Base-by-base conservation (phyloP, 2,888 invertebrate species). In the Clivina fossor region DNA sequence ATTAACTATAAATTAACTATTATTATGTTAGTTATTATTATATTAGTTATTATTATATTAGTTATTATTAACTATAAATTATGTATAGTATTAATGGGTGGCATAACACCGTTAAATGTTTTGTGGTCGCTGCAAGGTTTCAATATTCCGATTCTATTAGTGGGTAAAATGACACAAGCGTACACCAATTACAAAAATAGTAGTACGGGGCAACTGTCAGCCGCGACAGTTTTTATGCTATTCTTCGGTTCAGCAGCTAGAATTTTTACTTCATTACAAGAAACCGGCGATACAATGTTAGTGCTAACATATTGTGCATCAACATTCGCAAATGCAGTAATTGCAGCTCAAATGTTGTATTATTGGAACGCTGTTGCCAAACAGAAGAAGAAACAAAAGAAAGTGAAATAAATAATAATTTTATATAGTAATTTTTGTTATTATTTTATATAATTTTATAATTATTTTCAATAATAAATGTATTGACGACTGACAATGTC, bases 221-320 rank as follows among this genome's bases (percentile, higher is more conserved):
- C 92, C 1, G 81, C 88, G 9, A 98, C 98, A 0, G 84, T 90
- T 44, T 79, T 88, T 32, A 77, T 98, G 76, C 77, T 98, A 55
- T 89, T 96, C 66, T 83, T 84, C 44, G 98, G 98, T 15, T 89
- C 95, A 9, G 68, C 90, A 48, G 95, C 96, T 1, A 84, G 99
- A 68, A 93, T 99, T 66, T 98, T 99, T 73, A 99, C 99, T 16
- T 95, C 97, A 0, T 83, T 96, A 40, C 96, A 98, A 76, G 98
- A 99, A 76, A 98, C 99, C 1, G 97, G 96, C 1, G 99, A 99
- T 71, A 73, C 69, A 15, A 84, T 92, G 65, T 84, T 97, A 61
- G 85, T 98, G 51, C 67, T 88, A 5, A 92, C 91, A 16, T 98
- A 88, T 73, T 77, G 83, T 57, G 86, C 85, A 3, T 83, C 92